Percentiles rank a stretch among this genome's conserved stretches.
Conservation (phyloP, 2,888 invertebrate species). For the Rhorus exstirpatorius region DNA sequence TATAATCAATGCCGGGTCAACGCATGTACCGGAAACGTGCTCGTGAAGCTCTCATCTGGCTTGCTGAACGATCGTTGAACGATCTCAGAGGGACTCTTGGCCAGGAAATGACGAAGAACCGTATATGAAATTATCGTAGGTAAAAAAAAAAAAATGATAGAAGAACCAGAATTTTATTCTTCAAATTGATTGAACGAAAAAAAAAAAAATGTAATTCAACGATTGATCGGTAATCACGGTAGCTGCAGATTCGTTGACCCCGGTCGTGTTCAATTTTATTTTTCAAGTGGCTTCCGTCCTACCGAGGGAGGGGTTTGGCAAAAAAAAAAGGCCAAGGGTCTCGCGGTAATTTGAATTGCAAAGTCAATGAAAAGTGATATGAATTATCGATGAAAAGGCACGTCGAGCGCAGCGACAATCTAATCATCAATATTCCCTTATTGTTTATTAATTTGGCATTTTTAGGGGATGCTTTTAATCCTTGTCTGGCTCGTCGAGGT, state of each 20-base stretch:
- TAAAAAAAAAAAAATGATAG: background rate
- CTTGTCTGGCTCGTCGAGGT: background rate
- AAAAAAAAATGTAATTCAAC: too few relatives aligned
- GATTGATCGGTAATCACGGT: background rate
- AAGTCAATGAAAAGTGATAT: slow-evolving; percentile 28
- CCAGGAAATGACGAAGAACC: background rate
- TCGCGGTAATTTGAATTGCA: slow-evolving; percentile 11
- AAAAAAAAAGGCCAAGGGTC: background rate
- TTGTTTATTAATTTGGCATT: slow-evolving; percentile 2
- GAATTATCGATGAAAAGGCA: slow-evolving; percentile 30
- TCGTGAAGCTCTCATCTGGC: slow-evolving; percentile 64
- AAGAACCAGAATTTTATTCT: background rate
- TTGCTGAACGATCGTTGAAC: slow-evolving; percentile 38
- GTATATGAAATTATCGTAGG: background rate
- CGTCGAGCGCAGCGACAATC: slow-evolving; percentile 1
- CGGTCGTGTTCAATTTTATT: slow-evolving; percentile 7
- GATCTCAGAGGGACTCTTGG: background rate
- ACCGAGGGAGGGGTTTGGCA: background rate
- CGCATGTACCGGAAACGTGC: slow-evolving; percentile 69
- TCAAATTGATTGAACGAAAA: too few relatives aligned
- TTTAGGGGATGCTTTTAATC: background rate
- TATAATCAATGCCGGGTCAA: slow-evolving; percentile 60
- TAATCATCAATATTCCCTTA: background rate
- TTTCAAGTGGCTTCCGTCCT: background rate
- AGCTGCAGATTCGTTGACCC: background rate